Evolutionary conservation across 2,113 vertebrate genomes (phyloP), one percentile per base, ranked within the genome.

Genomic region (Chaenogobius annularis): DNA sequence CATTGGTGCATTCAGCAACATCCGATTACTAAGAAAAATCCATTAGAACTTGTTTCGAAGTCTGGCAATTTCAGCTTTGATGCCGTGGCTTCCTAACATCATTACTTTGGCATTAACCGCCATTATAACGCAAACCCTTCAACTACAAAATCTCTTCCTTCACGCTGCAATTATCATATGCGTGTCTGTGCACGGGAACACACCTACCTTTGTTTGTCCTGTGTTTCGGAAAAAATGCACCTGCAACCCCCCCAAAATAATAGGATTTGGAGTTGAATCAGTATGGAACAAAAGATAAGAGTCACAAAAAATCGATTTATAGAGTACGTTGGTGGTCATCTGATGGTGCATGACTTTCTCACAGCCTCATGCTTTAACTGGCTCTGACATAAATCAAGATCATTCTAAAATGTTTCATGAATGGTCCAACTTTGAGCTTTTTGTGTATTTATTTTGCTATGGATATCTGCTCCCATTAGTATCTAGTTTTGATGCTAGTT

Each of bases 41-140:
- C 55, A 58, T 69, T 71, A 48, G 1, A 17, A 20, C 47, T 63
- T 52, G 73, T 80, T 78, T 75, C 68, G 71, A 78, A 68, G 69
- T 65, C 50, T 54, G 50, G 1, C 10, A 26, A 4, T 26, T 69
- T 69, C 62, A 1, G 4, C 81, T 77, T 84, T 80, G 71, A 85
- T 77, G 74, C 72, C 59, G 47, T 59, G 48, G 14, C n/a, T 0
- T 68, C 68, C 59, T 46, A 20, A 70, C 75, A 75, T 80, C 76
- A 76, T 90, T 84, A 85, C 79, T 81, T 77, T 82, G 82, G 85
- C 69, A 83, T 77, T 80, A 85, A 73, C 80, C 62, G 7, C 77
- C 72, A 58, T 58, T 58, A 58, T 58, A 71, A 40, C 73, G 52
- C 70, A 68, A 73, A 31, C 26, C 66, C 77, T 84, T 77, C 64